Conservation (phyloP, 2,888 invertebrate genomes). For the Drosophila silvestris region DNA sequence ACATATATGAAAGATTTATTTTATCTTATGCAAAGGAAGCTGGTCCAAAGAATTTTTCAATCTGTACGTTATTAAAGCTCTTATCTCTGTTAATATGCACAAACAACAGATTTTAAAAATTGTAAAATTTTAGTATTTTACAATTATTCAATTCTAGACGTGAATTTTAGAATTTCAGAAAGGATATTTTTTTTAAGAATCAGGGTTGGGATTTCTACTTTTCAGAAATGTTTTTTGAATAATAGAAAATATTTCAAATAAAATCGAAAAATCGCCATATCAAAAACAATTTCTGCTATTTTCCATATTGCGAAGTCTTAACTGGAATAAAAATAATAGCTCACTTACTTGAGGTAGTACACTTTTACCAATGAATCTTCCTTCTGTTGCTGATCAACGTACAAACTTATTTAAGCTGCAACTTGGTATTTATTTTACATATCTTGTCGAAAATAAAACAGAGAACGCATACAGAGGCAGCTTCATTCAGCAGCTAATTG, state of each 20-base stretch:
- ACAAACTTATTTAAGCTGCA: neutral
- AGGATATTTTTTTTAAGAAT: neutral
- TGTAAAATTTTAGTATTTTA: neutral
- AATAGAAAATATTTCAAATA: neutral
- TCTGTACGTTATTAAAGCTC: neutral
- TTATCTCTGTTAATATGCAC: no score
- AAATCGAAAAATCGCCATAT: neutral
- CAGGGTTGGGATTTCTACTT: neutral
- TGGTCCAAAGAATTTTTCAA: neutral
- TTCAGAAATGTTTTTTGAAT: neutral
- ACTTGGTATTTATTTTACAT: neutral
- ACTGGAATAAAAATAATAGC: neutral
- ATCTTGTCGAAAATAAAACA: neutral
- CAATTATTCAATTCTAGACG: neutral
- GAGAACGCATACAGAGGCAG: neutral
- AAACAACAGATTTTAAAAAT: neutral
- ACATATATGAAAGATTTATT: neutral
- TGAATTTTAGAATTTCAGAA: neutral
- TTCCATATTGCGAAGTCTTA: neutral
- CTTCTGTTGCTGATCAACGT: neutral
- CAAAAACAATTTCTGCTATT: neutral
- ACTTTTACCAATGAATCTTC: neutral
- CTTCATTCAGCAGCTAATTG: constrained; percentile 36
- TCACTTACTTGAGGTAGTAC: neutral
- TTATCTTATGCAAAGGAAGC: neutral